Percentiles rank a stretch among this genome's conserved stretches.
Conservation (phyloP, 2,113 vertebrate genomes). For the Condylura cristata region DNA sequence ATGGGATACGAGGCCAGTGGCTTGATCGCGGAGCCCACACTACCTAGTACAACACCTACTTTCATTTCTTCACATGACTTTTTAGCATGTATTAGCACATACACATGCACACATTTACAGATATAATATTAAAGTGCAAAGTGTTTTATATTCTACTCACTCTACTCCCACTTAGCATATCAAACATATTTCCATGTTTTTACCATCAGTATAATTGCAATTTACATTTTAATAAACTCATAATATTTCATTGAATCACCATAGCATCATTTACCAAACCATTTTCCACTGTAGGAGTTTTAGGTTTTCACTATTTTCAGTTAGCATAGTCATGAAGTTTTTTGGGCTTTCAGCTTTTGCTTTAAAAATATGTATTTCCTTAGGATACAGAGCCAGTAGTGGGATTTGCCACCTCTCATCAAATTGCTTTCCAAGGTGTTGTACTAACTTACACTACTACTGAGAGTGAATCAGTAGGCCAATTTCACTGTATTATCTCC, state of each 20-base stretch:
- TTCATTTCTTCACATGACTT: background rate
- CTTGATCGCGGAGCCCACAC: background rate
- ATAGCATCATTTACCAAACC: conserved; percentile 5
- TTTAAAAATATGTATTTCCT: background rate
- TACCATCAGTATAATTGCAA: background rate
- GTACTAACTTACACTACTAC: background rate
- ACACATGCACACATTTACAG: background rate
- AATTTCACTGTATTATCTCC: background rate
- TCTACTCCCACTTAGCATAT: background rate
- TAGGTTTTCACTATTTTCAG: background rate
- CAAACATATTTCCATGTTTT: background rate
- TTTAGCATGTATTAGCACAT: background rate
- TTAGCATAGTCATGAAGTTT: background rate
- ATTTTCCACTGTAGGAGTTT: background rate
- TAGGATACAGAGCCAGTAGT: background rate
- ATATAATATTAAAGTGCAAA: background rate
- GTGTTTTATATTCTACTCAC: background rate
- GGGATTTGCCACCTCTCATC: background rate
- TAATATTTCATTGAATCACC: background rate
- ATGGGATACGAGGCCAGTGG: no score
- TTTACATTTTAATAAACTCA: conserved; percentile 52
- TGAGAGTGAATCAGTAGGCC: background rate
- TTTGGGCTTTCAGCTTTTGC: background rate
- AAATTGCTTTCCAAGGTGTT: background rate
- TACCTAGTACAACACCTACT: no score